Base-by-base conservation (phyloP, 2,888 invertebrate genomes). In the Cordylochernes scorpioides region DNA sequence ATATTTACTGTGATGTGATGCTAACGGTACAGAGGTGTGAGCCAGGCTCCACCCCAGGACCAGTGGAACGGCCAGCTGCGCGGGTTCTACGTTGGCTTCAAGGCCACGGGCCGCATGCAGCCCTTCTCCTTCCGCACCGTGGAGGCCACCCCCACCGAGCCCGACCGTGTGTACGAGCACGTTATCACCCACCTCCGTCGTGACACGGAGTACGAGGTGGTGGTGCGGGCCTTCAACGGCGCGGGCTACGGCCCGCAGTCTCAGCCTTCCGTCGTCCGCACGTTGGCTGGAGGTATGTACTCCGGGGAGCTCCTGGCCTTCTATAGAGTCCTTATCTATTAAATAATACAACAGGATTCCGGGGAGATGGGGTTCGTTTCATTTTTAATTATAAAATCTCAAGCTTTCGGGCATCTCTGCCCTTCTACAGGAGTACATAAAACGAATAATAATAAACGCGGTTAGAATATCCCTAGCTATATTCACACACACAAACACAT, bases 1-100 rank as follows among this genome's bases (percentile, higher is more conserved):
- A n/a, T n/a, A n/a, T n/a, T n/a, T n/a, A n/a, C n/a, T n/a, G n/a
- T n/a, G n/a, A n/a, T n/a, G n/a, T n/a, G n/a, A n/a, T n/a, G n/a
- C n/a, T n/a, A n/a, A n/a, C n/a, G n/a, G n/a, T n/a, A n/a, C n/a
- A n/a, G n/a, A n/a, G n/a, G n/a, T n/a, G n/a, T n/a, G n/a, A n/a
- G 9, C 5, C 15, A 30, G 30, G 31, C 38, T 6, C 44, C 44
- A n/a, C 39, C 42, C 1, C 34, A 32, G 17, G 39, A 36, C 16
- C 29, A 34, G 14, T 42, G 42, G 40, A 44, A 43, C 19, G 44
- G 43, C 4, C 32, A 41, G 16, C 22, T 44, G 4, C 30, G 32
- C 18, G 43, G 42, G 9, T 44, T 38, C 24, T 43, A 43, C 22
- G 36, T 44, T 9, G 42, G 44, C 3, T 43, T 36, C 27, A 35